Base-by-base conservation (phyloP, 2,888 invertebrate genomes). In the Ophion obscuratus region DNA sequence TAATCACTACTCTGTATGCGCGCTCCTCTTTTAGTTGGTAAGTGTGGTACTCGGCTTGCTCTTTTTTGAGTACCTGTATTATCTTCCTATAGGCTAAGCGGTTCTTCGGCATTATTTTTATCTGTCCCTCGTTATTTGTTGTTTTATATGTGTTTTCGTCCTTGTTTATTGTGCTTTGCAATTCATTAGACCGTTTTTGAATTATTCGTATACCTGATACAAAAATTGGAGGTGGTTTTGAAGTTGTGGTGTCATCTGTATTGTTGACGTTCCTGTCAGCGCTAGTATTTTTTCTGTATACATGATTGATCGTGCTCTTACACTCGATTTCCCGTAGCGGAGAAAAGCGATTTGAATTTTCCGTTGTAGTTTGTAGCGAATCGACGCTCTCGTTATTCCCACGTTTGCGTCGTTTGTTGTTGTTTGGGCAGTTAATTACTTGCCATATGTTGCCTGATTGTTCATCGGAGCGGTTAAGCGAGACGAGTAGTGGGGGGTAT, bases 101-200 rank as follows among this genome's bases (percentile, higher is more conserved):
- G 24, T 24, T 24, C 24, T 75, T 75, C 2, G 74, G 44, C 74
- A 75, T 75, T 62, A 47, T 75, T 62, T 62, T 75, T 7, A 75
- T 75, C 14, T 67, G 76, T 77, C 76, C 67, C 6, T 66, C 76
- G 53, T 57, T 67, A 31, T 77, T 77, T 17, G 59, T 77, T 20
- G 59, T 77, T 77, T 77, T 77, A 11, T 67, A 77, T 59, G 40
- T 40, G 77, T 77, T 61, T 24, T 77, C 44, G 40, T 77, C 59
- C 59, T 77, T 57, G 14, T 40, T 27, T 57, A 77, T 77, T n/a
- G 57, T n/a, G 27, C 20, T 77, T 24, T 68, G 57, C 14, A 68
- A 10, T 77, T 77, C 44, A 0, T 77, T 9, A n/a, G 77, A 20
- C 17, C 68, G 14, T 31, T 40, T 77, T 68, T 77, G 77, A 0